A percentile compares a stretch with the other conserved stretches of the same genome.
Conservation (phyloP, 92 coral and sea anemone species). For the Zoanthus gigantus region DNA sequence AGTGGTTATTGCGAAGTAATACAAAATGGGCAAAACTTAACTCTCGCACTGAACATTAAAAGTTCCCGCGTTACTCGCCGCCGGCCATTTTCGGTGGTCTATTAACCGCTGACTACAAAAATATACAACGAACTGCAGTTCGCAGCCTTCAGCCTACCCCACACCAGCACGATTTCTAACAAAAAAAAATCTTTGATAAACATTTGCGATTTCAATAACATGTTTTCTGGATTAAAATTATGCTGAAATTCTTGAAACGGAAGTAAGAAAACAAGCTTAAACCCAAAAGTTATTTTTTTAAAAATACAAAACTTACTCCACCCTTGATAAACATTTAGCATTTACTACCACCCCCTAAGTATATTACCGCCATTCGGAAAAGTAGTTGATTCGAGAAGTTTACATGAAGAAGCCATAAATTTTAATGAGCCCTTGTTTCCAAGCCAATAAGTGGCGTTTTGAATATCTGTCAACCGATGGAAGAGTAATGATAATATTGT, state of each 20-base stretch:
- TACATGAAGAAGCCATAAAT: neutral
- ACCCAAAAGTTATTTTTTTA: neutral
- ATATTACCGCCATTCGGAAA: neutral
- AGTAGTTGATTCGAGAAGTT: neutral
- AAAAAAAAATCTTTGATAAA: neutral
- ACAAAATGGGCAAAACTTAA: too few relatives aligned
- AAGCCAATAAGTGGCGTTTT: slow-evolving; percentile 48
- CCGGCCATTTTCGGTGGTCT: neutral
- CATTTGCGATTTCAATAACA: too few relatives aligned
- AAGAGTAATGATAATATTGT: slow-evolving; percentile 24
- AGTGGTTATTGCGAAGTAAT: neutral
- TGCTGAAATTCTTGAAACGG: too few relatives aligned
- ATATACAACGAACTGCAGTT: neutral
- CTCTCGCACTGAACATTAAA: neutral
- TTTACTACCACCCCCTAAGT: neutral
- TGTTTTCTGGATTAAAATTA: too few relatives aligned
- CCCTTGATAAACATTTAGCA: neutral
- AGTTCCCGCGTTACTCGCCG: neutral
- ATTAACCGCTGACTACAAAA: neutral
- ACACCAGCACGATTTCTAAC: neutral
- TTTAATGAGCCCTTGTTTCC: slow-evolving; percentile 45
- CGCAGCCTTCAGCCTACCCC: neutral
- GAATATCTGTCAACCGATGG: slow-evolving; percentile 47
- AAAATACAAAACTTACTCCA: neutral
- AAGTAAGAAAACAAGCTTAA: too few relatives aligned